A percentile compares a stretch with the other conserved stretches of the same genome.
Evolutionary conservation across 2,888 invertebrate genomes (phyloP).

Genomic region (Lampropteryx suffumata): DNA sequence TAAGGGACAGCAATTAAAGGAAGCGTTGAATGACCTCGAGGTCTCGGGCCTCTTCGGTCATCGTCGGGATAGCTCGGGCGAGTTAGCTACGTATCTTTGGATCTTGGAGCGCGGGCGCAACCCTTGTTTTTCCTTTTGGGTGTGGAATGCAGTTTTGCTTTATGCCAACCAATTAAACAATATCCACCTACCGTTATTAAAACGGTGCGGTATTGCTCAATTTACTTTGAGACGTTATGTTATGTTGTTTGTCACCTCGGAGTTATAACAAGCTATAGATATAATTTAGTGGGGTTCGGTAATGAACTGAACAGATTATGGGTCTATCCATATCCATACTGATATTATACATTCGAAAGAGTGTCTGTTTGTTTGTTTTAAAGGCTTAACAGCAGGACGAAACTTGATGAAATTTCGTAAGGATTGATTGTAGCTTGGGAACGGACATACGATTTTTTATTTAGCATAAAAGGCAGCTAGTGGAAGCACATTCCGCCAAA

Average conservation of each 20-base stretch:
- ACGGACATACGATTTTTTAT: too few relatives aligned
- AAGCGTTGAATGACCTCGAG: slow-evolving; percentile 67
- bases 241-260: not conserved
- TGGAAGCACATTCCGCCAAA: too few relatives aligned
- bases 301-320: too few relatives aligned
- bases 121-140: slow-evolving; percentile 44
- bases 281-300: too few relatives aligned
- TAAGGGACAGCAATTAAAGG: slow-evolving; percentile 68
- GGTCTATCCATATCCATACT: too few relatives aligned
- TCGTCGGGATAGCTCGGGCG: slow-evolving; percentile 60
- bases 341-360: too few relatives aligned
- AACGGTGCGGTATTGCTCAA: slow-evolving; percentile 42
- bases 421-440: too few relatives aligned
- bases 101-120: slow-evolving; percentile 70
- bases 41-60: slow-evolving; percentile 45
- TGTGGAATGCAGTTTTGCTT: slow-evolving; percentile 42
- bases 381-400: too few relatives aligned
- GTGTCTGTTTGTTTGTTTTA: too few relatives aligned
- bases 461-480: too few relatives aligned
- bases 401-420: too few relatives aligned
- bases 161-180: slow-evolving; percentile 20
- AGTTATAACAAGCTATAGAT: not conserved
- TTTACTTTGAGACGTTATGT: slow-evolving; percentile 36
- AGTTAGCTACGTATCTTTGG: slow-evolving; percentile 58
- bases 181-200: slow-evolving; percentile 35